phyloP scores from a whole-genome alignment of 1,140 invertebrate genomes.

The Panagrolaimus sp. region DNA sequence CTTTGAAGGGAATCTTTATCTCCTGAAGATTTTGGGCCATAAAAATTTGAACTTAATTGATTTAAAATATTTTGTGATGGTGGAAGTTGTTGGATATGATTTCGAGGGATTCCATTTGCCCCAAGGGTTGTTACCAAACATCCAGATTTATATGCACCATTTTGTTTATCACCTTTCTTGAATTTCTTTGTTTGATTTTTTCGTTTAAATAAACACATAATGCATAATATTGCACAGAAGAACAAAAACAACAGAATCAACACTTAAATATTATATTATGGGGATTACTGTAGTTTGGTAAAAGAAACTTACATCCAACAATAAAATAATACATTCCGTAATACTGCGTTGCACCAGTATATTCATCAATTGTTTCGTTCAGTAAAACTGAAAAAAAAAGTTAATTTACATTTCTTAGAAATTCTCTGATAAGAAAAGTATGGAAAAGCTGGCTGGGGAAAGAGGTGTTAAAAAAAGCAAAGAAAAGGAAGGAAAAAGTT shows the following conservation, averaged over 20 bases:
- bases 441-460: too few species aligned
- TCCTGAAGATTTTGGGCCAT: background rate
- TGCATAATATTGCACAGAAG: background rate
- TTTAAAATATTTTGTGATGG: background rate
- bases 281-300: background rate
- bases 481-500: too few species aligned
- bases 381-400: too few species aligned
- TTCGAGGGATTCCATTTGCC: slow-evolving; percentile 18
- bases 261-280: background rate
- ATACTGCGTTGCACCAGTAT: too few species aligned
- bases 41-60: background rate
- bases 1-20: slow-evolving; percentile 12
- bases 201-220: background rate
- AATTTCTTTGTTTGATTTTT: background rate
- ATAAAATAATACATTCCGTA: slow-evolving; percentile 12
- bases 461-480: too few species aligned
- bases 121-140: slow-evolving; percentile 26
- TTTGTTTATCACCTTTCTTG: background rate
- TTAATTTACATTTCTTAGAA: too few species aligned
- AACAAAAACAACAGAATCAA: background rate
- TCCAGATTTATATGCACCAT: slow-evolving; percentile 15
- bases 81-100: slow-evolving; percentile 15
- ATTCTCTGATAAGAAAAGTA: too few species aligned
- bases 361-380: too few species aligned
- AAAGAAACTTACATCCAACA: background rate